Conservation (phyloP, 2,113 vertebrate genomes). For the Gasterosteus nipponicus region DNA sequence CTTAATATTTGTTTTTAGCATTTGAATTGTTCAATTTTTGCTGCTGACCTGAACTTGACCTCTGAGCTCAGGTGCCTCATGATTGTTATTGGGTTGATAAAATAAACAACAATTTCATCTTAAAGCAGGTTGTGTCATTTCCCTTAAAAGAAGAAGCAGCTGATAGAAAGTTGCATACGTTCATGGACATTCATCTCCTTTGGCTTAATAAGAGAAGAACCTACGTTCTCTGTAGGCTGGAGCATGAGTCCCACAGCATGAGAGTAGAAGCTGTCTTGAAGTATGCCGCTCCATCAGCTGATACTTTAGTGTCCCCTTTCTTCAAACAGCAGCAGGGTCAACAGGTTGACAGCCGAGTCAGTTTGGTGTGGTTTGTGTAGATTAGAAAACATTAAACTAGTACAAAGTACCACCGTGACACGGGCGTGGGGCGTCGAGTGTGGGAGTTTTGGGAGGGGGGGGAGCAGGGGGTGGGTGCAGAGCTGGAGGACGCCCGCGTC, state of each 20-base stretch:
- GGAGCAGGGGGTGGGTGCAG: too few relatives aligned
- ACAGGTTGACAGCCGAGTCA: too few relatives aligned
- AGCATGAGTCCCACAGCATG: too few relatives aligned
- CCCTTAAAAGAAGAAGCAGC: not conserved
- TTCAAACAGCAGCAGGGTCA: not conserved
- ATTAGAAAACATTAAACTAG: too few relatives aligned
- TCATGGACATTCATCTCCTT: not conserved
- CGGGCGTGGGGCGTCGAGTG: too few relatives aligned
- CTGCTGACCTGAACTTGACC: not conserved
- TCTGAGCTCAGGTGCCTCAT: not conserved
- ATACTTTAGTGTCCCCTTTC: not conserved
- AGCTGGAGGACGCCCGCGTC: too few relatives aligned
- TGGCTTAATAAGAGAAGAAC: not conserved
- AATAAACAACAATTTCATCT: constrained; percentile 10
- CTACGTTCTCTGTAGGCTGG: not conserved
- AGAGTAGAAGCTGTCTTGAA: not conserved
- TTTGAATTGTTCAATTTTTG: not conserved
- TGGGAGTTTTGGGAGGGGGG: too few relatives aligned
- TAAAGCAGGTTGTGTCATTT: not conserved
- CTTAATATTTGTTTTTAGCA: not conserved
- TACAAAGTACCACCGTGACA: too few relatives aligned
- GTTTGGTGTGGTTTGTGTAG: too few relatives aligned
- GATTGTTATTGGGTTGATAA: not conserved
- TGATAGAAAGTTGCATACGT: not conserved
- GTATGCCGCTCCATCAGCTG: too few relatives aligned